Conservation (phyloP, 2,888 invertebrate genomes). For the Idaea dimidiata region DNA sequence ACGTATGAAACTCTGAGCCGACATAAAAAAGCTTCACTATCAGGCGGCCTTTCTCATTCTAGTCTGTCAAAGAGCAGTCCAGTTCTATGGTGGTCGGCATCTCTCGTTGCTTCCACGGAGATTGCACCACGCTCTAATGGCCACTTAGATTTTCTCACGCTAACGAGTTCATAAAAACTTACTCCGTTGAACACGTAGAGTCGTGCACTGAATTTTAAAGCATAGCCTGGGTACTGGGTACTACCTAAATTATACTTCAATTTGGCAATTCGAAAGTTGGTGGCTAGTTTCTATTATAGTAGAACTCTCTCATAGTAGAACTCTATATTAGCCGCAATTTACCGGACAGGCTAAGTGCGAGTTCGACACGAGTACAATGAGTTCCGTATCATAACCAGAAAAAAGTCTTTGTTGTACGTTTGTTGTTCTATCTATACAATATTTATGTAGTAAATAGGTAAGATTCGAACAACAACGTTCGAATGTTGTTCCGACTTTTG, state of each 20-base stretch:
- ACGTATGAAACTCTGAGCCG: no score
- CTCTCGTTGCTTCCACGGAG: conserved; percentile 11
- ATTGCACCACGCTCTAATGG: conserved; percentile 12
- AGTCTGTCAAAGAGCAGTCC: no score
- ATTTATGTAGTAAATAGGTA: no score
- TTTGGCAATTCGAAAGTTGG: neutral
- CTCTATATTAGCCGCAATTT: neutral
- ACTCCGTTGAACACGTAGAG: conserved; percentile 19
- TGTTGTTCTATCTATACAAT: no score
- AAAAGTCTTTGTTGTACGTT: no score
- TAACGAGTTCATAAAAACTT: conserved; percentile 24
- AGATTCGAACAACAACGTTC: no score
- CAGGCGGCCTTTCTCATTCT: no score
- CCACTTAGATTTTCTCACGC: conserved; percentile 21
- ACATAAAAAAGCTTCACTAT: no score
- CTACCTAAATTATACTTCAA: neutral
- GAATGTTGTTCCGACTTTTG: no score
- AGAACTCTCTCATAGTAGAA: neutral
- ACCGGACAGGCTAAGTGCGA: no score
- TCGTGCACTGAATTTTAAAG: conserved; percentile 23
- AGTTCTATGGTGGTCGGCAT: neutral
- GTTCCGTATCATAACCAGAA: no score
- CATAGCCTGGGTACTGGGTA: neutral
- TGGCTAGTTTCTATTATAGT: neutral
- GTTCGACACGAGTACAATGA: no score